Percentiles rank a stretch among this genome's conserved stretches.
Conservation (phyloP, 1,140 invertebrate species). For the Branchinecta lynchi region DNA sequence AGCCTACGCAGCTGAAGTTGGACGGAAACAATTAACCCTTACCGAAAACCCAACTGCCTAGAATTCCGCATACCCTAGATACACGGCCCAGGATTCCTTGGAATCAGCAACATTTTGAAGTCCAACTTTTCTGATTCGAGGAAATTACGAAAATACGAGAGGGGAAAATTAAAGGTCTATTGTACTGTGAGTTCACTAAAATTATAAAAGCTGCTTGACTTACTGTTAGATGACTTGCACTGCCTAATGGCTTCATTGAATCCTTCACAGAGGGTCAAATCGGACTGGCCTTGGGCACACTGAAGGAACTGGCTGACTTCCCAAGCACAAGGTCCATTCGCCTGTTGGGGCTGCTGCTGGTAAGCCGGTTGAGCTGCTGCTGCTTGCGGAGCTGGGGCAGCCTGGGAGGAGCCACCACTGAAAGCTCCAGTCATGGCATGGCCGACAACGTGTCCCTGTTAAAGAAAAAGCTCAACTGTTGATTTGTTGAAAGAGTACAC, state of each 20-base stretch:
- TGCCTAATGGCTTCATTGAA: slow-evolving; percentile 84
- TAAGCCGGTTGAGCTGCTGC: slow-evolving; percentile 28
- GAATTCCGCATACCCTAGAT: no score
- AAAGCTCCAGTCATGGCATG: slow-evolving; percentile 68
- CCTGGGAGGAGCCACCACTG: slow-evolving; percentile 48
- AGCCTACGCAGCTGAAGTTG: no score
- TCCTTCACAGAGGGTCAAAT: slow-evolving; percentile 70
- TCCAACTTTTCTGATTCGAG: no score
- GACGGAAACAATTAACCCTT: no score
- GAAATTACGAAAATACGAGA: no score
- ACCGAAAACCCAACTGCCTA: no score
- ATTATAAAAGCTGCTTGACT: background rate
- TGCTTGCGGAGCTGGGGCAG: slow-evolving; percentile 33
- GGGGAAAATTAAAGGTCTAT: no score
- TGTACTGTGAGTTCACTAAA: no score
- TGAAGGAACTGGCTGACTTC: slow-evolving; percentile 77
- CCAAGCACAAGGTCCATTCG: slow-evolving; percentile 59
- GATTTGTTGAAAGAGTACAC: background rate
- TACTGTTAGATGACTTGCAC: slow-evolving; percentile 38
- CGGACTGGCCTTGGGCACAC: slow-evolving; percentile 66
- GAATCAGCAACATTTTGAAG: no score
- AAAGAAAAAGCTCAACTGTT: slow-evolving; percentile 19
- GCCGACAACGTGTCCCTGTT: slow-evolving; percentile 63
- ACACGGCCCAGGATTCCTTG: no score
- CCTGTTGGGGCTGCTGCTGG: slow-evolving; percentile 32